Evolutionary conservation across 2,888 invertebrate genomes (phyloP).

Genomic region (Deroplatys truncata): DNA sequence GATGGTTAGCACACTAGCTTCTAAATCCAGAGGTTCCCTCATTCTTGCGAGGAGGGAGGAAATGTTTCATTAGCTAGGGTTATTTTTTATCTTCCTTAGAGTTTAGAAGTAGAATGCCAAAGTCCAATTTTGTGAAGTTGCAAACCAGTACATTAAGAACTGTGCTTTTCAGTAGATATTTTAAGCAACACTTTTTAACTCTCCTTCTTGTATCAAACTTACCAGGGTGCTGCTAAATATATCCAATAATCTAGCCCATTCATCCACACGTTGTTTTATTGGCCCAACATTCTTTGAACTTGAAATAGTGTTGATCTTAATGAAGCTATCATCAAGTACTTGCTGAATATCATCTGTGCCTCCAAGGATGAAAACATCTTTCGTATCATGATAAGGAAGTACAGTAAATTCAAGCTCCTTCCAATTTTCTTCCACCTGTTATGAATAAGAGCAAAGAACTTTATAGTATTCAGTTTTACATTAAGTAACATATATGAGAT

Average conservation of each 20-base stretch:
- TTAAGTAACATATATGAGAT: too few species aligned
- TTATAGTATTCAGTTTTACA: background rate
- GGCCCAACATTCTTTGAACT: constrained; percentile 84
- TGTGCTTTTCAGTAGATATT: too few species aligned
- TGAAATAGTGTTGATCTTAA: constrained; percentile 80
- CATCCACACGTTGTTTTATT: constrained; percentile 75
- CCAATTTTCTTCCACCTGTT: constrained; percentile 78
- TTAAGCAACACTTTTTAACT: too few species aligned
- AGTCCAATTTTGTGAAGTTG: too few species aligned
- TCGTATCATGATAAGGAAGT: constrained; percentile 71
- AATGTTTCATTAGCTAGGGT: too few species aligned
- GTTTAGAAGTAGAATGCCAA: too few species aligned
- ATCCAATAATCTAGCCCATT: constrained; percentile 73
- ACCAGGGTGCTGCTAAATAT: constrained; percentile 80
- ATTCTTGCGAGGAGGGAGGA: too few species aligned
- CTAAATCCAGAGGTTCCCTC: too few species aligned
- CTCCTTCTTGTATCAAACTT: constrained; percentile 33
- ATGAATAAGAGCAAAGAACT: background rate
- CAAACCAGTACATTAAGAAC: too few species aligned
- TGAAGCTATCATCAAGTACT: constrained; percentile 78
- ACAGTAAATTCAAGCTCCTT: constrained; percentile 73
- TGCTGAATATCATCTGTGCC: constrained; percentile 81
- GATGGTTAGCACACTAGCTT: too few species aligned
- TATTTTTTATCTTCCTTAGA: too few species aligned
- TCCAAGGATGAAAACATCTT: constrained; percentile 80